Evolutionary conservation across 2,113 vertebrate genomes (phyloP), one percentile per base, ranked within the genome.

Genomic region (Nipponia nippon): DNA sequence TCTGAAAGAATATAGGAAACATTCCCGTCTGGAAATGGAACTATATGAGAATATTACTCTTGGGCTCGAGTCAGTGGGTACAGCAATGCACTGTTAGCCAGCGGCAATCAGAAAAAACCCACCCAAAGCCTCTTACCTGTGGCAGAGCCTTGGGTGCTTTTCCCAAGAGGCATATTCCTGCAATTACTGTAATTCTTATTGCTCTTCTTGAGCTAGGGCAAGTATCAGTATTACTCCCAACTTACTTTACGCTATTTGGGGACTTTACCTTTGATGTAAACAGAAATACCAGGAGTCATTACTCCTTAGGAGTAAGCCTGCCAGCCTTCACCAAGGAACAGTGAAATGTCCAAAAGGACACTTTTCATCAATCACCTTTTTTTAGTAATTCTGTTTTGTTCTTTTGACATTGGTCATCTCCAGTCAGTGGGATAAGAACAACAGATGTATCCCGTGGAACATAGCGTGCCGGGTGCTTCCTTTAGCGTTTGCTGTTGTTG

Each of bases 361-460:
- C 30, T 73, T n/a, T 3, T 1, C 2, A 5, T 22, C 1, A 47
- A 16, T 61, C 1, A 3, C 27, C 30, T 52, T 58, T 94, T 77
- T 52, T 46, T 79, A 20, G 47, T 91, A 34, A n/a, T 87, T 89
- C 67, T 89, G 83, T 23, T 55, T 65, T 72, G 22, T 59, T 77
- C 75, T 80, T 72, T 49, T 88, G 69, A 61, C 18, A 12, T 70
- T 65, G 79, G 87, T 91, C 80, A 85, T 89, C 49, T 73, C 80
- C 81, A 73, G 87, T 78, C 81, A 71, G 26, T 80, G 89, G 87
- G 47, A 40, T 50, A 63, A 93, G 88, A 76, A 6, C 44, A 91
- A 63, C 53, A 81, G 93, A 96, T 70, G 67, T 8, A 34, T 56
- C 83, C 75, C 81, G 86, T 96, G 97, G 91, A 95, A 84, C 13